phyloP scores from a whole-genome alignment of 2,797 vertebrate genomes.

The Argentina silus region DNA sequence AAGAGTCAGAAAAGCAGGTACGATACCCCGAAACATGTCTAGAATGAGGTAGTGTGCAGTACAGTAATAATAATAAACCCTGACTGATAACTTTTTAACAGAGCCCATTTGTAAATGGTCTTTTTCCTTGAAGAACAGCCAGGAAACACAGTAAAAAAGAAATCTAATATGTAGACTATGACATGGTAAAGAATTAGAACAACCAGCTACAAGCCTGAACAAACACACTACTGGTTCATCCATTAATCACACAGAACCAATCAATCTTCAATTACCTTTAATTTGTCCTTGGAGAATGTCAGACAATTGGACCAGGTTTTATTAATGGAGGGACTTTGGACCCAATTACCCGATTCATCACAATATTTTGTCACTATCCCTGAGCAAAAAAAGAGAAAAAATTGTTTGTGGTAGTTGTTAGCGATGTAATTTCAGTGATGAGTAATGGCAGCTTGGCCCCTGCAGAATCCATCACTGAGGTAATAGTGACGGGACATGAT shows the following conservation, averaged over 20 bases:
- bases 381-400: conserved; percentile 49
- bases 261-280: conserved; percentile 77
- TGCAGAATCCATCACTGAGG: conserved; percentile 15
- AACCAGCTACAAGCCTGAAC: not conserved
- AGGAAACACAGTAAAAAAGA: too few relatives aligned
- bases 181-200: too few relatives aligned
- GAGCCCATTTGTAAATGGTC: too few relatives aligned
- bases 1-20: not conserved
- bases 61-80: too few relatives aligned
- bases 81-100: too few relatives aligned
- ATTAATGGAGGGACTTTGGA: conserved; percentile 82
- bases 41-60: too few relatives aligned
- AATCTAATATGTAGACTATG: too few relatives aligned
- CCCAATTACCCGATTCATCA: conserved; percentile 88
- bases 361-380: conserved; percentile 91
- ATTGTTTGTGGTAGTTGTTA: conserved; percentile 16
- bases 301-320: conserved; percentile 87
- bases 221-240: not conserved
- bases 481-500: conserved; percentile 13
- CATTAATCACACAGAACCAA: conserved; percentile 20
- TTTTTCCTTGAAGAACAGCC: too few relatives aligned
- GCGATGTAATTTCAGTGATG: conserved; percentile 24
- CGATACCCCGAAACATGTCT: not conserved
- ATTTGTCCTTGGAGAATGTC: conserved; percentile 79
- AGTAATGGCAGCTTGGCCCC: conserved; percentile 18